A percentile compares a stretch with the other conserved stretches of the same genome.
phyloP scores from a whole-genome alignment of 2,797 vertebrate species.

The Acanthis flammea region DNA sequence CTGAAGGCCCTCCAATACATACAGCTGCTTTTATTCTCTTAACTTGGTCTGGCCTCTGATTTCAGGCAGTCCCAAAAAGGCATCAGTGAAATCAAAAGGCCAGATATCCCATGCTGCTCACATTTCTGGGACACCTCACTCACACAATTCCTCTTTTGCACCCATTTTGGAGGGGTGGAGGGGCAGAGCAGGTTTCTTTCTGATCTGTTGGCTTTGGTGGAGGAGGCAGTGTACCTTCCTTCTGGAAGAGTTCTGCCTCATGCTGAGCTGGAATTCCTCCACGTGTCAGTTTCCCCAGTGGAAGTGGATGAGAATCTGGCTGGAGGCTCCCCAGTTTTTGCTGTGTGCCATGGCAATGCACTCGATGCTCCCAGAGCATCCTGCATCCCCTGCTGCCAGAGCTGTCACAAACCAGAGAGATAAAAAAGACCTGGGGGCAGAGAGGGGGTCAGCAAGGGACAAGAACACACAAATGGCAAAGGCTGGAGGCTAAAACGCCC shows the following conservation, averaged over 20 bases:
- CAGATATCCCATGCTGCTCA: not conserved
- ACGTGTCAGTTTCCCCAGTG: not conserved
- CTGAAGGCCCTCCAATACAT: not conserved
- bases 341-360: not conserved
- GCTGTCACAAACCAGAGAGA: not conserved
- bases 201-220: not conserved
- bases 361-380: not conserved
- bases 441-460: not conserved
- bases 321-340: not conserved
- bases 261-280: not conserved
- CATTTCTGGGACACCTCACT: not conserved
- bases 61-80: not conserved
- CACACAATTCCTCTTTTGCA: not conserved
- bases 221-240: not conserved
- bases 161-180: fast-evolving
- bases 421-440: not conserved
- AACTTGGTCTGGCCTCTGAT: not conserved
- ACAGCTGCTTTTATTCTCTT: not conserved
- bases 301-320: not conserved
- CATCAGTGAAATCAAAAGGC: not conserved
- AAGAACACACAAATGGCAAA: not conserved
- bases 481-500: not conserved
- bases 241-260: not conserved
- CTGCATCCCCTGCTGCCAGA: not conserved
- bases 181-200: not conserved